Evolutionary conservation across 2,113 vertebrate genomes (phyloP).

Genomic region (Pluvialis apricaria): DNA sequence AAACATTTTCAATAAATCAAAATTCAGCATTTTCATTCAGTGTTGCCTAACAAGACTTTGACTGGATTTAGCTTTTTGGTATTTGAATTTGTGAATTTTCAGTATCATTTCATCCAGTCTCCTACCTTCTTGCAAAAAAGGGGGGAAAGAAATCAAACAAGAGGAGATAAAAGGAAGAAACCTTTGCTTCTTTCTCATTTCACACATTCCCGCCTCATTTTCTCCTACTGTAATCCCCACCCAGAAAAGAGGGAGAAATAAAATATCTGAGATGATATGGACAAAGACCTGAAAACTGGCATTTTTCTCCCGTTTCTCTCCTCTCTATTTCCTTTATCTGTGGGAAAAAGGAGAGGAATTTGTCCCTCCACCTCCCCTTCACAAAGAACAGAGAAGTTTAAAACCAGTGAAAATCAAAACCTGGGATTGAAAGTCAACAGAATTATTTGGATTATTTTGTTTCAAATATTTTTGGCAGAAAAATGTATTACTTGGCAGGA

Average conservation of each 20-base stretch:
- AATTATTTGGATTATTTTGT: conserved; percentile 4
- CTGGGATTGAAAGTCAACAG: background rate
- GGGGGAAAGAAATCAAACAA: background rate
- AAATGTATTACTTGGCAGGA: background rate
- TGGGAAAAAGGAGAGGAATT: background rate
- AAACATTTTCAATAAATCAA: background rate
- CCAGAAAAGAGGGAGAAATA: background rate
- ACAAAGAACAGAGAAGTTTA: background rate
- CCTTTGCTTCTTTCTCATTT: background rate
- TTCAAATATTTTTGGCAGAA: conserved; percentile 11
- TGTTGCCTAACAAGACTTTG: background rate
- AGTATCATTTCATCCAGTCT: background rate
- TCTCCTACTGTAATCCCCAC: background rate
- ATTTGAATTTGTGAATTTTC: background rate
- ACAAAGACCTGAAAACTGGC: background rate
- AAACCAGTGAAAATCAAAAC: conserved; percentile 2
- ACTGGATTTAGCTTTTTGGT: background rate
- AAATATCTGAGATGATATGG: background rate
- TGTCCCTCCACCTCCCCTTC: background rate
- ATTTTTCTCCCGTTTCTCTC: background rate
- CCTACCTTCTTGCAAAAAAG: background rate
- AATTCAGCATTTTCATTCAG: background rate
- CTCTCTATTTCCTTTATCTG: background rate
- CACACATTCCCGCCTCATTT: background rate
- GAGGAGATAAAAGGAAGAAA: background rate